Percentiles rank a stretch among this genome's conserved stretches.
These are phyloP conservation scores for Megalops atlanticus DNA, from an alignment of 2,113 vertebrate species.

Conservation along the genomic window DNA sequence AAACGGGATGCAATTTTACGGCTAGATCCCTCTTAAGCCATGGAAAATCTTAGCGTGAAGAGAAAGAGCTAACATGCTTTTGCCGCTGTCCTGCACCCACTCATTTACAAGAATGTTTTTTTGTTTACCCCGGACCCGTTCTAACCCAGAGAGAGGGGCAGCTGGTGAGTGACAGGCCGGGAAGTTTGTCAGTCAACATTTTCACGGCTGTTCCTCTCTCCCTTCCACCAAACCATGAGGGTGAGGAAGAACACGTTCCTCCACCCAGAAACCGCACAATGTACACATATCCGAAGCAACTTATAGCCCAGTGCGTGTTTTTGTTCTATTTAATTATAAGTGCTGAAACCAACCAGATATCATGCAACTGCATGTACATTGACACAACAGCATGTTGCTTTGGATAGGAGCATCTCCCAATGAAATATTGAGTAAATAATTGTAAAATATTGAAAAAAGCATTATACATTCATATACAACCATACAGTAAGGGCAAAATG, in stretches of 20 bases:
- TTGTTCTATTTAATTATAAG: not conserved
- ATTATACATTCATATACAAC: too few species aligned
- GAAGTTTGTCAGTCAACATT: slow-evolving; percentile 2
- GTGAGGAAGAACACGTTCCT: slow-evolving; percentile 1
- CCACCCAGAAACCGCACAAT: not conserved
- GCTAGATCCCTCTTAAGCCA: slow-evolving; percentile 38
- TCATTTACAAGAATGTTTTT: not conserved
- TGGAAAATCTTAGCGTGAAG: slow-evolving; percentile 40
- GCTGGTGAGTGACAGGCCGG: slow-evolving; percentile 15
- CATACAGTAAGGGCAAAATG: too few species aligned
- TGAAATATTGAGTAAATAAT: too few species aligned
- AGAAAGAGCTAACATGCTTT: slow-evolving; percentile 5
- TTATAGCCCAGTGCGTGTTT: too few species aligned
- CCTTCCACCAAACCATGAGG: not conserved
- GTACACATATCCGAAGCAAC: not conserved
- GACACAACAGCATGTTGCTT: too few species aligned
- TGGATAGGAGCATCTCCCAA: too few species aligned
- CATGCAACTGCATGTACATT: not conserved
- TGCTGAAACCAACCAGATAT: not conserved
- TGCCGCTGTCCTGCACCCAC: not conserved
- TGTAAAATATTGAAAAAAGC: too few species aligned
- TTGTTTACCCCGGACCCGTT: slow-evolving; percentile 18
- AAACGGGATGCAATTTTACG: slow-evolving; percentile 37
- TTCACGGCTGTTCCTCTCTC: not conserved
- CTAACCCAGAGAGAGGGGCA: not conserved